Evolutionary conservation across 2,888 invertebrate species (phyloP).

Genomic region (Blomia tropicalis): DNA sequence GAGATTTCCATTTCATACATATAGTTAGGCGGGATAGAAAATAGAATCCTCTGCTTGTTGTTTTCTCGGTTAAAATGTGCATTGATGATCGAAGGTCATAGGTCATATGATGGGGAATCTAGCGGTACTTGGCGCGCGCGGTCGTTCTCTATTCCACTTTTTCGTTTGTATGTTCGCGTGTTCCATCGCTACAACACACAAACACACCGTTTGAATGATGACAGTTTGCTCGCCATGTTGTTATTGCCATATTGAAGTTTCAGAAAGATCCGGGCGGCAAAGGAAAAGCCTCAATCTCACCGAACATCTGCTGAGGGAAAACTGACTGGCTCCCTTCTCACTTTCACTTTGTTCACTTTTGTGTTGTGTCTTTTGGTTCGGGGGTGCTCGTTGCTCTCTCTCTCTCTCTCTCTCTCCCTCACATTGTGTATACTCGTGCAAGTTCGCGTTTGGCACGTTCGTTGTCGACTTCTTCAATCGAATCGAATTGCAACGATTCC

Average conservation of each 20-base stretch:
- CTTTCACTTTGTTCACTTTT: not conserved
- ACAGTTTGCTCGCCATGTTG: too few species aligned
- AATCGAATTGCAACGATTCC: not conserved
- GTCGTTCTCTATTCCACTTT: too few species aligned
- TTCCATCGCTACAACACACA: too few species aligned
- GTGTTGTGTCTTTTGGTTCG: not conserved
- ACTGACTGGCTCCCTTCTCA: slow-evolving; percentile 1
- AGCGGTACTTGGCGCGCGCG: not conserved
- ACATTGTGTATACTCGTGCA: too few species aligned
- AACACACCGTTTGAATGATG: too few species aligned
- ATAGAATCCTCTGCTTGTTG: too few species aligned
- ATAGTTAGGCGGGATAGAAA: too few species aligned
- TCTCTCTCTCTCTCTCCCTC: too few species aligned
- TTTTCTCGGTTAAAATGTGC: too few species aligned
- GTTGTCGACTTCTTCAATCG: not conserved
- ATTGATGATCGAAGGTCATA: not conserved
- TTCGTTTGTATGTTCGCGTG: too few species aligned
- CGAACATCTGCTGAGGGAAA: slow-evolving; percentile 2
- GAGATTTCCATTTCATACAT: too few species aligned
- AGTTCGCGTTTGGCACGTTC: not conserved
- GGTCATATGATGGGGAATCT: not conserved
- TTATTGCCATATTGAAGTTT: too few species aligned
- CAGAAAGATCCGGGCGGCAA: not conserved
- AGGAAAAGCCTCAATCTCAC: not conserved
- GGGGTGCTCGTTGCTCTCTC: not conserved